Conservation (phyloP, 2,113 vertebrate genomes). For the Hippocampus barbouri region DNA sequence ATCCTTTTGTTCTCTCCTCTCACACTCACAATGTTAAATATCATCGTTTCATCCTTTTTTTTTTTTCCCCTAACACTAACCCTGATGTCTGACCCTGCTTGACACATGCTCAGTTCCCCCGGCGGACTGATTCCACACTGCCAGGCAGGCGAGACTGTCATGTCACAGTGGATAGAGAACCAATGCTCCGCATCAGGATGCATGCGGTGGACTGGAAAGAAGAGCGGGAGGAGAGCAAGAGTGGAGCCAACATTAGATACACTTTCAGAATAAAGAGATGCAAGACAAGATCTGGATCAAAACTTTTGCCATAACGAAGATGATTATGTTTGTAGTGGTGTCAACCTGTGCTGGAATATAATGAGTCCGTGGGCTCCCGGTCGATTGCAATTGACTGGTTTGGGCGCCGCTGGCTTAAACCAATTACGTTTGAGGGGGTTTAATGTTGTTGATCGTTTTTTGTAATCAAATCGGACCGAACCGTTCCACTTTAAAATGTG, state of each 20-base stretch:
- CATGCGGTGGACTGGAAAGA: slow-evolving; percentile 16
- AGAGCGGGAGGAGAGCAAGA: neutral
- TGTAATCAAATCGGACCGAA: too few species aligned
- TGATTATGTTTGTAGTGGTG: neutral
- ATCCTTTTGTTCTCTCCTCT: slow-evolving; percentile 46
- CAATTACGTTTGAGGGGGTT: too few species aligned
- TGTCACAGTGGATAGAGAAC: slow-evolving; percentile 46
- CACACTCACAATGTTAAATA: slow-evolving; percentile 18
- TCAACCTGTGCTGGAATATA: too few species aligned
- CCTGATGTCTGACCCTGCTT: slow-evolving; percentile 44
- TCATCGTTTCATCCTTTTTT: neutral
- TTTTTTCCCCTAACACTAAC: slow-evolving; percentile 8
- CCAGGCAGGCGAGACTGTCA: slow-evolving; percentile 22
- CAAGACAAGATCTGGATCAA: neutral
- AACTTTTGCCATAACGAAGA: neutral
- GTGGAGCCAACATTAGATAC: neutral
- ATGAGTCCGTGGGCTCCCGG: too few species aligned
- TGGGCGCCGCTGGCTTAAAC: too few species aligned
- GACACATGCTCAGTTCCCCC: slow-evolving; percentile 50
- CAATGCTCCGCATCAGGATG: slow-evolving; percentile 42
- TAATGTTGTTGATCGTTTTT: too few species aligned
- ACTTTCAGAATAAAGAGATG: neutral
- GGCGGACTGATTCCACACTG: slow-evolving; percentile 54
- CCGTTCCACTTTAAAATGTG: too few species aligned
- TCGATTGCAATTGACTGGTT: too few species aligned